A percentile compares a stretch with the other conserved stretches of the same genome.
Evolutionary conservation across 2,797 vertebrate species (phyloP).

Genomic region (Semaprochilodus insignis): DNA sequence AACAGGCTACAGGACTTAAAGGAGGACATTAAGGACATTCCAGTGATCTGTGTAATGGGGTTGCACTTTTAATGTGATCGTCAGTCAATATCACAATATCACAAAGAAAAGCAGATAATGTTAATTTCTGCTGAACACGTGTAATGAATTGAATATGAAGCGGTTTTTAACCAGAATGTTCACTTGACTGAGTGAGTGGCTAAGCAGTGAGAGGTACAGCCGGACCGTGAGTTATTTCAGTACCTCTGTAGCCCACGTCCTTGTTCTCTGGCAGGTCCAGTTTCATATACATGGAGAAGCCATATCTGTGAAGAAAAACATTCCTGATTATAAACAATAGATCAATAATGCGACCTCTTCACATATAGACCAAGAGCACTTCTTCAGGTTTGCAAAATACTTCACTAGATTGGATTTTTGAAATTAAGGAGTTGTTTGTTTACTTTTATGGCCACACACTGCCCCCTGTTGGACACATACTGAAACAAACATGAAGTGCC

Average conservation of each 20-base stretch:
- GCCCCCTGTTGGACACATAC: conserved; percentile 10
- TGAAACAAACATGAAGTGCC: neutral
- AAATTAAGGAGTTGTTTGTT: neutral
- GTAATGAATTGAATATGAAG: no score
- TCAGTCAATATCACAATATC: no score
- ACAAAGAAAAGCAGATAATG: no score
- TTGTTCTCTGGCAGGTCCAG: conserved; percentile 71
- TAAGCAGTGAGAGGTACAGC: no score
- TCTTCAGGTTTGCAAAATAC: neutral
- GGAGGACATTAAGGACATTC: no score
- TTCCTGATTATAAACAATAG: neutral
- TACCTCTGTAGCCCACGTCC: conserved; percentile 56
- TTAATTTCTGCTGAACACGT: no score
- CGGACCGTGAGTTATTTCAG: neutral
- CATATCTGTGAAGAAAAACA: conserved; percentile 73
- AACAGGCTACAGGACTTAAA: no score
- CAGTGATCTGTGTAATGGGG: no score
- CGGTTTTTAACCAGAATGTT: no score
- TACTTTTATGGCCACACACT: neutral
- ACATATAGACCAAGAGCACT: neutral
- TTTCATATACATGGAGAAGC: conserved; percentile 88
- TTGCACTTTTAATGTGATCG: no score
- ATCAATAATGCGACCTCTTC: neutral
- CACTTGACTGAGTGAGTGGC: no score
- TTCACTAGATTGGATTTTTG: neutral